Percentiles rank a stretch among this genome's conserved stretches.
These are phyloP conservation scores for Drosophila melanosoma DNA, from an alignment of 2,888 invertebrate species.

Conservation along the genomic window DNA sequence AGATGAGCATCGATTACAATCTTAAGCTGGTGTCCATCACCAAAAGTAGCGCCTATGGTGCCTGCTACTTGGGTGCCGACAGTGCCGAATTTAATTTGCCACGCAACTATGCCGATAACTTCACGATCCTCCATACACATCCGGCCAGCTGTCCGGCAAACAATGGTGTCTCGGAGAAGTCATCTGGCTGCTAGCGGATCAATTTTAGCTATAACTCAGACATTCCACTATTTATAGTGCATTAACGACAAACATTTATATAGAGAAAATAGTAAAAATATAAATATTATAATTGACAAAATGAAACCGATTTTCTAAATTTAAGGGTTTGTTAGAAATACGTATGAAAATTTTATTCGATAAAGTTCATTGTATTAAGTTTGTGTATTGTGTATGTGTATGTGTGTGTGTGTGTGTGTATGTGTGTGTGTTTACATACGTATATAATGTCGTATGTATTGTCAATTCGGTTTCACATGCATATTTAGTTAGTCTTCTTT, in stretches of 20 bases:
- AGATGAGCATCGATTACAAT: conserved; percentile 81
- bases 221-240: conserved; percentile 26
- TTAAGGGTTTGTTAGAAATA: conserved; percentile 74
- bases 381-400: conserved; percentile 26
- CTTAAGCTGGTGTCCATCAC: conserved; percentile 89
- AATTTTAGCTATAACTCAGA: conserved; percentile 3
- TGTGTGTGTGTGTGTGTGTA: conserved; percentile 35
- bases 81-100: conserved; percentile 88
- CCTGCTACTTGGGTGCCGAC: conserved; percentile 93
- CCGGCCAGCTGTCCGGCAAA: conserved; percentile 2
- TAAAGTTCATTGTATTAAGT: conserved; percentile 77
- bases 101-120: conserved; percentile 90
- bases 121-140: conserved; percentile 87
- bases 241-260: neutral
- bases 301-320: conserved; percentile 8
- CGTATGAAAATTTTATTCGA: conserved; percentile 81
- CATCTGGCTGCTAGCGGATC: conserved; percentile 5
- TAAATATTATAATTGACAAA: conserved; percentile 5
- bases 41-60: conserved; percentile 93
- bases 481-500: conserved; percentile 20
- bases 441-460: conserved; percentile 22
- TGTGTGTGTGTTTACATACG: conserved; percentile 23
- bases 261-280: conserved; percentile 4
- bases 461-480: conserved; percentile 27
- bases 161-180: conserved; percentile 40